Evolutionary conservation across 2,113 vertebrate species (phyloP).

Genomic region (Hippocampus comes): DNA sequence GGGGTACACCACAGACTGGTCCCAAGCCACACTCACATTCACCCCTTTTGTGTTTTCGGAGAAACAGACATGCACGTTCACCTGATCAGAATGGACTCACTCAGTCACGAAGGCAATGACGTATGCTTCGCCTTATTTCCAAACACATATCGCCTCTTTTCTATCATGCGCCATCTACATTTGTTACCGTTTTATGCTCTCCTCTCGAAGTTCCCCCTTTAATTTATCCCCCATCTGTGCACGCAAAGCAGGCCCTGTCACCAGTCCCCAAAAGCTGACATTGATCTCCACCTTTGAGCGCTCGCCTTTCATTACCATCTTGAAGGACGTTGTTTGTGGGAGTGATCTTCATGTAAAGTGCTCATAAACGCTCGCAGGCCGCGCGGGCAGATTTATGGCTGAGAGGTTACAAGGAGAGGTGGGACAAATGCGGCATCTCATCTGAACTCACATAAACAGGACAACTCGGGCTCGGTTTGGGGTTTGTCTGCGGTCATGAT

Average conservation of each 20-base stretch:
- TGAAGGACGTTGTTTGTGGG: constrained; percentile 69
- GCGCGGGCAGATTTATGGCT: constrained; percentile 60
- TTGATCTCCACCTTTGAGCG: constrained; percentile 56
- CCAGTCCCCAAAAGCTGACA: constrained; percentile 38
- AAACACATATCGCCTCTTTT: neutral
- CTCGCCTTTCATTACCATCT: constrained; percentile 56
- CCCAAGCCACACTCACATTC: no score
- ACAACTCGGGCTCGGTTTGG: constrained; percentile 2
- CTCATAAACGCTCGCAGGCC: constrained; percentile 60
- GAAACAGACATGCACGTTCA: no score
- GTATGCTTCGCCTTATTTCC: neutral
- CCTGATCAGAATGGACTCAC: no score
- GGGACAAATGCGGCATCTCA: constrained; percentile 51
- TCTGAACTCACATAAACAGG: constrained; percentile 33
- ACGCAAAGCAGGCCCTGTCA: constrained; percentile 29
- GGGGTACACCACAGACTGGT: no score
- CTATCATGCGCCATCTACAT: neutral
- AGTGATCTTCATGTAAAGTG: constrained; percentile 67
- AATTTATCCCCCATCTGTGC: constrained; percentile 13
- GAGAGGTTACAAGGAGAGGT: constrained; percentile 53
- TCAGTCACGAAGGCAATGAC: neutral
- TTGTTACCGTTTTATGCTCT: neutral
- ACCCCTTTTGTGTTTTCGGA: no score
- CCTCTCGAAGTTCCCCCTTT: constrained; percentile 5
- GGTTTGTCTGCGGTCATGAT: constrained; percentile 8